Base-by-base conservation (phyloP, 2,797 vertebrate genomes). In the Oreonectes daqikongensis region DNA sequence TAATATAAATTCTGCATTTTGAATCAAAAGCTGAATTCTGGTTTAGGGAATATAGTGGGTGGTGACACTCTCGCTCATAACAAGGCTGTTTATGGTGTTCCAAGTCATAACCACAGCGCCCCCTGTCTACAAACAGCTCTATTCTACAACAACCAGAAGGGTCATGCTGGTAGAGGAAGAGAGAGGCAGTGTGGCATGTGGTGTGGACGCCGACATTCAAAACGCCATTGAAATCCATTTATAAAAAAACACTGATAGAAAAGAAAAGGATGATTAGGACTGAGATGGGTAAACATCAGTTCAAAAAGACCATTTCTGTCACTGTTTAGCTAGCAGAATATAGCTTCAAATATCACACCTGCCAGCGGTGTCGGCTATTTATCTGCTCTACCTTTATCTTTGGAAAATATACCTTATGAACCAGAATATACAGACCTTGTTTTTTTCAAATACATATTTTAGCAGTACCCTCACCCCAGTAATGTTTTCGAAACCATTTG, bases 161-260 rank as follows among this genome's bases (percentile, higher is more conserved):
- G 53, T 85, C 90, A 92, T 91, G 90, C 89, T 84, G 84, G 79
- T 79, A 85, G 78, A 86, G 88, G 86, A 89, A 86, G 88, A 89
- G 82, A 89, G 87, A 91, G 88, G 90, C 89, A 91, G 89, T 88
- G 90, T 91, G 89, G 86, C 84, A 87, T 88, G 86, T 87, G 84
- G 88, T 87, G 84, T 87, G 87, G 88, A 93, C 88, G 91, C 88
- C 87, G 80, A 86, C 86, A 87, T 79, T 86, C 59, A 88, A 83
- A 87, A 87, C 57, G 77, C 87, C 85, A 90, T 89, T 91, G 82
- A 93, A 91, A 92, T 85, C 90, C 90, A 92, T 88, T 87, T 83
- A 92, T 88, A 91, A 84, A 89, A 85, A 85, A 89, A 93, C 91
- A 93, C 80, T 89, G 86, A 93, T 91, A 92, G 88, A 86, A 92